A percentile compares a stretch with the other conserved stretches of the same genome.
phyloP scores from a whole-genome alignment of 2,113 vertebrate genomes.

The Trematocara stigmaticum region DNA sequence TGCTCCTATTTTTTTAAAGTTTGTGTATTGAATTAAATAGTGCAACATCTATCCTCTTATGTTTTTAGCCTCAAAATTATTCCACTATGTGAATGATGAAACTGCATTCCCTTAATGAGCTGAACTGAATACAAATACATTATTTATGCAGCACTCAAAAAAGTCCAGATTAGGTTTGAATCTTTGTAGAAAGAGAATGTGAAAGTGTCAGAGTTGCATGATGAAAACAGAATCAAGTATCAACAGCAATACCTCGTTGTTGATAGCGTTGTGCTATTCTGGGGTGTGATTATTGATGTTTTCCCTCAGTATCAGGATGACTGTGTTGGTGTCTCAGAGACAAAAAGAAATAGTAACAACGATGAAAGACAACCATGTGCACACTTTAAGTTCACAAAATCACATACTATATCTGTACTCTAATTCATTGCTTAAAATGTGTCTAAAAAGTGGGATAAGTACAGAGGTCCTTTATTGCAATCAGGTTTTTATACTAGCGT shows the following conservation, averaged over 20 bases:
- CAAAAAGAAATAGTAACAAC: background rate
- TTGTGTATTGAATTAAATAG: conserved; percentile 1
- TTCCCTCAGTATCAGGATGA: background rate
- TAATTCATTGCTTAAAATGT: background rate
- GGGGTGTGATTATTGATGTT: background rate
- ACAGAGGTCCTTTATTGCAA: background rate
- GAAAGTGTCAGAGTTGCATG: background rate
- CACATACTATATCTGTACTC: background rate
- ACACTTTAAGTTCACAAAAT: background rate
- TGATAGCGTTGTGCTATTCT: background rate
- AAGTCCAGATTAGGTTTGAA: background rate
- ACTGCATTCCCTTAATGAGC: background rate
- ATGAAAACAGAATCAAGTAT: background rate
- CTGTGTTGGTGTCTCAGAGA: background rate
- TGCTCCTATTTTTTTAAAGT: background rate
- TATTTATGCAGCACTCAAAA: background rate
- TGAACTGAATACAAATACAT: background rate
- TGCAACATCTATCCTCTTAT: background rate
- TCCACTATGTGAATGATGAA: background rate
- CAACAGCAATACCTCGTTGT: background rate
- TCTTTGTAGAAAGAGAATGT: background rate
- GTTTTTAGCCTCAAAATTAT: background rate
- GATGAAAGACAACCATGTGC: background rate
- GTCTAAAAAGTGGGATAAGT: background rate
- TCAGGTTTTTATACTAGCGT: background rate